Evolutionary conservation across 2,797 vertebrate genomes (phyloP).

Genomic region (Garrulus glandarius): DNA sequence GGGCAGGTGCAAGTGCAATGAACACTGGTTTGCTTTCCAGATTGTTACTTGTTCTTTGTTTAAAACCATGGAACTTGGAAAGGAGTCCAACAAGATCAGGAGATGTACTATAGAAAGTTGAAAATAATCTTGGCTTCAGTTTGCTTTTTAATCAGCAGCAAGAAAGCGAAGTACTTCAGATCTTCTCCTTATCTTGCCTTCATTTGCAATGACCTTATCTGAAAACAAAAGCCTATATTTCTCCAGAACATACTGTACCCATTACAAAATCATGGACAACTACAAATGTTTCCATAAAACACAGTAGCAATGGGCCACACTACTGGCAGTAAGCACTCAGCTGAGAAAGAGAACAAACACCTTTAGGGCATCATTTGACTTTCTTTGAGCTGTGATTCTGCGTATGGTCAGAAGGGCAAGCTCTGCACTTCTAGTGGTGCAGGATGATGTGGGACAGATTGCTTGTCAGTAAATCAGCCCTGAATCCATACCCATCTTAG

Average conservation of each 20-base stretch:
- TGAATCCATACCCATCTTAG: neutral
- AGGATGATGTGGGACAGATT: neutral
- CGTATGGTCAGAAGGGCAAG: neutral
- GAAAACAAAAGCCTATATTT: neutral
- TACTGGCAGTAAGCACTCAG: neutral
- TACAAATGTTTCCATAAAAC: neutral
- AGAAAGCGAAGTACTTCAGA: neutral
- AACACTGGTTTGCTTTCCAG: neutral
- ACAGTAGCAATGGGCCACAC: neutral
- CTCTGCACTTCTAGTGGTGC: neutral
- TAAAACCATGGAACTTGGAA: constrained; percentile 14
- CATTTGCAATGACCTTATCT: neutral
- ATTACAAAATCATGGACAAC: neutral
- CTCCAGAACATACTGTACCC: neutral
- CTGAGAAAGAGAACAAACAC: neutral
- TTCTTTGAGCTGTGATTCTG: neutral
- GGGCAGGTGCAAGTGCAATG: constrained; percentile 59
- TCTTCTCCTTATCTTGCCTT: neutral
- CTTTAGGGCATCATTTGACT: neutral
- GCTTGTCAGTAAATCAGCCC: neutral
- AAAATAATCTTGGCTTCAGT: neutral
- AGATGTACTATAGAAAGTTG: neutral
- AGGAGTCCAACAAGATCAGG: neutral
- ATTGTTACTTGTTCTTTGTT: constrained; percentile 9
- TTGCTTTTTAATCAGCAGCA: neutral